Base-by-base conservation (phyloP, 2,797 vertebrate genomes). In the Brotula barbata region DNA sequence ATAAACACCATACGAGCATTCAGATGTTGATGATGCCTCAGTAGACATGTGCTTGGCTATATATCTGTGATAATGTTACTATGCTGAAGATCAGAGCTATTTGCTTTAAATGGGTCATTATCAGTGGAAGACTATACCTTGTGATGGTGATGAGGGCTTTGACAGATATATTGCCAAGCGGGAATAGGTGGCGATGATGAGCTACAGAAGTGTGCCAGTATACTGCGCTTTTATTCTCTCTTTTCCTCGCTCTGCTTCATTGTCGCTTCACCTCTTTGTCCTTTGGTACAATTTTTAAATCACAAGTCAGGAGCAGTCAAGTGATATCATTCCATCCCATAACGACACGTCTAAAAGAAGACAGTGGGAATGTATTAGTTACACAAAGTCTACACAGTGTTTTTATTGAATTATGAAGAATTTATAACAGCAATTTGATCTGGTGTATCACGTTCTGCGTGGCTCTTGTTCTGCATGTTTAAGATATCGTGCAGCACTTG, bases 41-140 rank as follows among this genome's bases (percentile, higher is more conserved):
- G 71, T 62, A 73, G 79, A 82, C 71, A 68, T 74, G 71, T 75
- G 71, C 77, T 64, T 44, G 67, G 72, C 77, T 77, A 84, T 87
- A 86, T 80, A 86, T 88, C 80, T 81, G 39, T 65, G 76, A 79
- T 88, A 88, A 87, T 90, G 86, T 85, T 85, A 79, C 80, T 76
- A 82, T 76, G 69, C 85, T 85, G 83, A 83, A 84, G 84, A 89
- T 87, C 75, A 89, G 75, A 89, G 87, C 86, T 80, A 87, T 90
- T 89, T 90, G 84, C 88, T 88, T 86, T 89, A 90, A 90, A 91
- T 90, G 85, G 87, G 76, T 88, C 83, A 87, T 90, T 89, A 90
- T 89, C 71, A 72, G 78, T 66, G 71, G 80, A 87, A 85, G 83
- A 79, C 77, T 86, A 68, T 83, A 88, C 87, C 85, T 87, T 85